Evolutionary conservation across 1,140 invertebrate genomes (phyloP).

Genomic region (Halictus rubicundus): DNA sequence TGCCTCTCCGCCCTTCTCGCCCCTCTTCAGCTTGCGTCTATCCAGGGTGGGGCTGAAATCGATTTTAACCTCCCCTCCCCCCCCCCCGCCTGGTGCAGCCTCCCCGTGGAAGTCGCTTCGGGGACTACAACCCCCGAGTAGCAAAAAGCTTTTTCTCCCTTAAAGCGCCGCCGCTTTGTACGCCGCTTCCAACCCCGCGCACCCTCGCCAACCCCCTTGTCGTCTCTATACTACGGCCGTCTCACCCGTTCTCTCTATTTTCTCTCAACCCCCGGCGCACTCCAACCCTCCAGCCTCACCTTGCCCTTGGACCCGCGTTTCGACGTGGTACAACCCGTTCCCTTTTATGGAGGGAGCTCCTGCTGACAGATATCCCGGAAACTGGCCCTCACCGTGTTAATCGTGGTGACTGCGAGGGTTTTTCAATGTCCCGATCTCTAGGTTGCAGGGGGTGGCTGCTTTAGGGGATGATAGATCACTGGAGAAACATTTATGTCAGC

Average conservation of each 20-base stretch:
- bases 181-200: too few relatives aligned
- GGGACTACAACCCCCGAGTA: slow-evolving; percentile 49
- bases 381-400: too few relatives aligned
- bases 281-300: slow-evolving; percentile 17
- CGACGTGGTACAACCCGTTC: slow-evolving; percentile 9
- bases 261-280: not conserved
- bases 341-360: slow-evolving; percentile 25
- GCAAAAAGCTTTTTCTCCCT: slow-evolving; percentile 52
- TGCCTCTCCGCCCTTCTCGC: slow-evolving; percentile 30
- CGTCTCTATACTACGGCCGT: not conserved
- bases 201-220: too few relatives aligned
- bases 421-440: too few relatives aligned
- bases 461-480: too few relatives aligned
- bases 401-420: too few relatives aligned
- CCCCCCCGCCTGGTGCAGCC: slow-evolving; percentile 19
- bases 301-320: slow-evolving; percentile 56
- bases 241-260: not conserved
- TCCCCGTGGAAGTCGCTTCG: slow-evolving; percentile 57
- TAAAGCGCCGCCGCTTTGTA: slow-evolving; percentile 29
- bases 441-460: too few relatives aligned
- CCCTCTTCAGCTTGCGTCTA: slow-evolving; percentile 41
- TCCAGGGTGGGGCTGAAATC: slow-evolving; percentile 63
- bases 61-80: slow-evolving; percentile 56
- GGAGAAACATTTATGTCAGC: too few relatives aligned
- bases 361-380: not conserved